Evolutionary conservation across 2,888 invertebrate genomes (phyloP).

Genomic region (Lepidochitona cinerea): DNA sequence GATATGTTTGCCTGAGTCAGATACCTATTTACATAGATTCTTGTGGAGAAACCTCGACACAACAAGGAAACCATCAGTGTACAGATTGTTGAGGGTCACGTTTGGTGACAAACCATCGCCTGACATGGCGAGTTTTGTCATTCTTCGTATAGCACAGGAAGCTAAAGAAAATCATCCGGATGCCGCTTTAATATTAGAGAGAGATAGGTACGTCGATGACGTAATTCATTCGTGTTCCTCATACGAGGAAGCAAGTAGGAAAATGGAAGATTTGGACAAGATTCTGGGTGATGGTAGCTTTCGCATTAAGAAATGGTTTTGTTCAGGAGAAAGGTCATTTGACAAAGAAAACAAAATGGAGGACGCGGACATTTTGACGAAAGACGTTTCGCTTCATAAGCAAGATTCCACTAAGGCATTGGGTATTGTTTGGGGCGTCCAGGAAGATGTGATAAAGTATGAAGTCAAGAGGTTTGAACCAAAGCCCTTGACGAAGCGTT

Average conservation of each 20-base stretch:
- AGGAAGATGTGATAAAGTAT: not conserved
- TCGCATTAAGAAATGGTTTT: slow-evolving; percentile 11
- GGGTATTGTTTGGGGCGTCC: not conserved
- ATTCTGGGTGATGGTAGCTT: slow-evolving; percentile 13
- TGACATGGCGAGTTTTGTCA: slow-evolving; percentile 12
- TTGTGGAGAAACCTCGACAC: slow-evolving; percentile 12
- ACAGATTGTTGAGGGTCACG: slow-evolving; percentile 1
- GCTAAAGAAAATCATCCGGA: not conserved
- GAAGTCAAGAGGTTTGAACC: not conserved
- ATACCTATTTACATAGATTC: slow-evolving; percentile 11
- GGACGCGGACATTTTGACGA: not conserved
- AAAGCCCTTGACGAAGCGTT: not conserved
- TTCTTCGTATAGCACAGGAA: slow-evolving; percentile 14
- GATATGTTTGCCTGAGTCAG: not conserved
- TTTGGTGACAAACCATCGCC: slow-evolving; percentile 8
- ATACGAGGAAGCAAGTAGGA: too few species aligned
- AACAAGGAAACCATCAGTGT: not conserved
- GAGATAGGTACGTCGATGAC: slow-evolving; percentile 20
- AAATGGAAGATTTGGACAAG: slow-evolving; percentile 8
- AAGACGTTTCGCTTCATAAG: not conserved
- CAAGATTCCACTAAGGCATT: not conserved
- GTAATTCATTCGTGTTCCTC: slow-evolving; percentile 15
- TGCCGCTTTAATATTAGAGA: slow-evolving; percentile 9
- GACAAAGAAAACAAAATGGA: not conserved
- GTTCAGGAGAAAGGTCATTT: not conserved